Evolutionary conservation across 2,888 invertebrate genomes (phyloP), one percentile per base, ranked within the genome.

Genomic region (Synanthedon formicaeformis): DNA sequence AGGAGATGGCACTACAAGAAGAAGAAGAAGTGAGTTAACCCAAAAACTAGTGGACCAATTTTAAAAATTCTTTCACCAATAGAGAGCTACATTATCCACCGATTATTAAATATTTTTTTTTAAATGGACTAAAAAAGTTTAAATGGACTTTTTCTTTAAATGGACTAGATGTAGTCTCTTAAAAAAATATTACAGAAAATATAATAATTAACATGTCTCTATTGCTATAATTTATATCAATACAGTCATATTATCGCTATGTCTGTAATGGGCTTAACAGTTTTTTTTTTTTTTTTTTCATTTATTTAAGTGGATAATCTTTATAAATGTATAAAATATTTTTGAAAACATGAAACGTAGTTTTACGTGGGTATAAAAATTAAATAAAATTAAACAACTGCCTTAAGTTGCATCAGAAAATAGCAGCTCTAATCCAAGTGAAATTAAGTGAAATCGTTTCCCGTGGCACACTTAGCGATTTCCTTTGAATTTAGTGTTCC

Each of bases 371-470:
- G 23, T 5, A 23, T 23, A 23, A 5, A 23, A 45, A 34, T 8
- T 45, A 2, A 45, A 13, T 45, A 45, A 45, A 14, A 45, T 23
- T 34, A 34, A 34, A 10, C 10, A 34, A 34, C 10, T 10, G 34
- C 34, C 34, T 34, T 10, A 23, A 23, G 23, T 23, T 34, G 27
- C 34, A 6, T 5, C 10, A 27, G 16, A 18, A 53, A 41, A 56
- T 60, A 56, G 59, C 60, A 62, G 23, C 52, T 53, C 54, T 57
- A 16, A 16, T n/a, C 16, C 2, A 53, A 63, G 63, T 53, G 67
- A 67, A 67, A 66, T 56, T 53, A 56, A 60, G 68, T 60, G 71
- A 70, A 70, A 70, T 63, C 62, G 56, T 49, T 51, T 51, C 51
- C 49, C 14, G 45, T 56, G 56, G 54, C 56, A 56, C 40, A 56